phyloP scores from a whole-genome alignment of 2,797 vertebrate genomes.

The Nothura maculosa region DNA sequence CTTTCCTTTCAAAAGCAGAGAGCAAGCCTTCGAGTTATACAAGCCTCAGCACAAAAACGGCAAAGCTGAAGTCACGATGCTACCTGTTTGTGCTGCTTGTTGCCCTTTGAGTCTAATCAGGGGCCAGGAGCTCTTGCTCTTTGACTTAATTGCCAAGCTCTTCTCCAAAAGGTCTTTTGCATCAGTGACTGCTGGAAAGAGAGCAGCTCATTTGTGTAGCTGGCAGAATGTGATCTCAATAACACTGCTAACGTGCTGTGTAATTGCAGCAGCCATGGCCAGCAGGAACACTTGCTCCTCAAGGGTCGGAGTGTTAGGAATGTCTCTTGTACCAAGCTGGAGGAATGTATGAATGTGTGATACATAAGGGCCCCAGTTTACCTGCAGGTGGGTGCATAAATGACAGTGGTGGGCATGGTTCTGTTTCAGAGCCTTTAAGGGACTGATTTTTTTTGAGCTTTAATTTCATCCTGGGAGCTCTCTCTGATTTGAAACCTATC shows the following conservation, averaged over 20 bases:
- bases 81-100: neutral
- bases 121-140: neutral
- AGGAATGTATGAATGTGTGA: neutral
- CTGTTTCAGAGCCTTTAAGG: neutral
- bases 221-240: neutral
- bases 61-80: fast-evolving
- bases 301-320: neutral
- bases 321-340: neutral
- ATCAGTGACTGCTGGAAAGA: neutral
- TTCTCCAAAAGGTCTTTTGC: neutral
- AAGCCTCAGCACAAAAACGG: neutral
- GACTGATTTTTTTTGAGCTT: neutral
- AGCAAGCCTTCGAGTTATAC: neutral
- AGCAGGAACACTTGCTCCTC: neutral
- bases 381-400: fast-evolving
- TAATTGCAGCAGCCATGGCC: neutral
- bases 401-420: neutral
- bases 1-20: neutral
- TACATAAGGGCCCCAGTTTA: neutral
- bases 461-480: neutral
- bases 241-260: neutral
- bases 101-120: neutral
- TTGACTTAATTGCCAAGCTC: neutral
- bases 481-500: neutral
- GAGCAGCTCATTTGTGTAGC: neutral